Conservation (phyloP, 1,140 invertebrate species). For the Drosophila equinoxialis region DNA sequence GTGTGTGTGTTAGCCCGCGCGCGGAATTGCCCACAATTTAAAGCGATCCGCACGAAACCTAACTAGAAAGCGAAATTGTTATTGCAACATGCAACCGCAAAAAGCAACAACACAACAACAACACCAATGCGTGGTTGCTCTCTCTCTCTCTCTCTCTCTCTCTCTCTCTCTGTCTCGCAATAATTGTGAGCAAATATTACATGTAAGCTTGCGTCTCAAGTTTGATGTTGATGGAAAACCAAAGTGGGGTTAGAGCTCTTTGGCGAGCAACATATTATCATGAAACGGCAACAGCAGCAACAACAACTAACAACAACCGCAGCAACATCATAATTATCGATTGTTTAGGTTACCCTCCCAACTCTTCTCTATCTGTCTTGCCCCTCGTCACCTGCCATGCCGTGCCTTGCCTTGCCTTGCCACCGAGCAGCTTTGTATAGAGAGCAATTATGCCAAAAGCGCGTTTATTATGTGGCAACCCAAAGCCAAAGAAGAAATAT, state of each 20-base stretch:
- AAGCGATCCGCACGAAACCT: conserved; percentile 46
- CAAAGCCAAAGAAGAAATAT: conserved; percentile 49
- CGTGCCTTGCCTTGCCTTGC: neutral
- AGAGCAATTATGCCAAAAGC: conserved; percentile 73
- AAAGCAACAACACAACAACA: conserved; percentile 40
- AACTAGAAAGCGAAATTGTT: conserved; percentile 69
- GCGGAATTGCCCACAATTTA: conserved; percentile 71
- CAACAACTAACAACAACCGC: conserved; percentile 30
- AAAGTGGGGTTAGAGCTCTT: conserved; percentile 12
- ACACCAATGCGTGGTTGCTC: conserved; percentile 42
- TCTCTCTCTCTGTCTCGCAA: conserved; percentile 45
- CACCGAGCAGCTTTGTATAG: conserved; percentile 9
- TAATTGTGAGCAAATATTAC: conserved; percentile 76
- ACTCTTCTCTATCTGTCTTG: too few relatives aligned
- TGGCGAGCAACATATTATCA: conserved; percentile 51
- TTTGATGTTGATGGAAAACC: neutral
- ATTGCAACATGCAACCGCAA: conserved; percentile 76
- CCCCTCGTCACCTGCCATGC: neutral
- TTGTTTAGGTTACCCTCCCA: conserved; percentile 17
- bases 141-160: conserved; percentile 25
- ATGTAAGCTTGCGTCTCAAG: conserved; percentile 52
- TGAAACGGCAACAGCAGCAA: conserved; percentile 39
- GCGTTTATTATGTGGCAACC: conserved; percentile 64
- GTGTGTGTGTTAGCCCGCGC: conserved; percentile 46
- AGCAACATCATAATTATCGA: conserved; percentile 77